A percentile compares a stretch with the other conserved stretches of the same genome.
Evolutionary conservation across 2,888 invertebrate species (phyloP).

Genomic region (Euspilapteryx auroguttella): DNA sequence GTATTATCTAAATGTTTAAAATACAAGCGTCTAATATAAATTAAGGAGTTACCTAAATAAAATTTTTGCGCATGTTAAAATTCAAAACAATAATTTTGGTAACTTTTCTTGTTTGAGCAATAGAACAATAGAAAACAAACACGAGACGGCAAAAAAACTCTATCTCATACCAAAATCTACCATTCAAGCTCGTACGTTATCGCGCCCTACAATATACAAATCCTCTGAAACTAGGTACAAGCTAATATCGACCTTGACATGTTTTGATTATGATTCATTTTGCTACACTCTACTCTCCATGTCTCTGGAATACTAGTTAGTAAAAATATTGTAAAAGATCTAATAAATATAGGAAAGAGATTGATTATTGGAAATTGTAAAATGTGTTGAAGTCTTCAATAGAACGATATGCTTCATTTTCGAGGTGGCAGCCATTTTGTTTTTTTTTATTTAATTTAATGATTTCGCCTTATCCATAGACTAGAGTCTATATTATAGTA

Average conservation of each 20-base stretch:
- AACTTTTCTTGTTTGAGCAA: constrained; percentile 2
- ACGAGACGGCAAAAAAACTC: too few species aligned
- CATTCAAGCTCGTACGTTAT: constrained; percentile 29
- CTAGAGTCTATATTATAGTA: too few species aligned
- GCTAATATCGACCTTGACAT: constrained; percentile 23
- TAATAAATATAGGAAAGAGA: constrained; percentile 58
- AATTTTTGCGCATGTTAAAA: too few species aligned
- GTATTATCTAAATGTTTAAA: constrained; percentile 37
- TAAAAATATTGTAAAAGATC: constrained; percentile 52
- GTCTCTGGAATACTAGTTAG: constrained; percentile 18
- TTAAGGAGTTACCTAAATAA: too few species aligned
- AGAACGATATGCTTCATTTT: constrained; percentile 59
- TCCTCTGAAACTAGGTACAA: constrained; percentile 19
- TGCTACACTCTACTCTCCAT: constrained; percentile 21
- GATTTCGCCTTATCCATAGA: constrained; percentile 17
- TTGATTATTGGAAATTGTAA: constrained; percentile 49
- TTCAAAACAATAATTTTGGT: too few species aligned
- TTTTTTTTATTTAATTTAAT: constrained; percentile 16
- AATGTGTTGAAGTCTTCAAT: constrained; percentile 43
- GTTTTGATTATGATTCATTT: constrained; percentile 28
- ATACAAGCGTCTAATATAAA: constrained; percentile 35
- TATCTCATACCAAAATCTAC: constrained; percentile 40
- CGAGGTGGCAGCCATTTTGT: constrained; percentile 40
- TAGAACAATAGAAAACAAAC: not conserved
- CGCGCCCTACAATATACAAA: constrained; percentile 36